phyloP scores from a whole-genome alignment of 1,140 invertebrate genomes.

The Lepidurus packardi region DNA sequence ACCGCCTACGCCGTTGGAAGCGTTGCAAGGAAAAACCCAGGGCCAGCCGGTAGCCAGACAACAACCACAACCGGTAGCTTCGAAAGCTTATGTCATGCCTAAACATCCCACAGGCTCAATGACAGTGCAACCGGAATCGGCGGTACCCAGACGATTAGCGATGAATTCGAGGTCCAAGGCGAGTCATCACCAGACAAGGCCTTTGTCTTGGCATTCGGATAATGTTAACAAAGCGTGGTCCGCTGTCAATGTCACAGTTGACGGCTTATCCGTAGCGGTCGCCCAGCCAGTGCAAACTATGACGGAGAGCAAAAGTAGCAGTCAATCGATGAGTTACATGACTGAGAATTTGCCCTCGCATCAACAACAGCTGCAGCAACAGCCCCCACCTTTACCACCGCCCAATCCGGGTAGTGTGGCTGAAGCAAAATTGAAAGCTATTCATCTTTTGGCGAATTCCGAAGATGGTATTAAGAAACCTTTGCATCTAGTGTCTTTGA shows the following conservation, averaged over 20 bases:
- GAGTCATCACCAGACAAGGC: conserved; percentile 32
- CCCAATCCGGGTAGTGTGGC: conserved; percentile 28
- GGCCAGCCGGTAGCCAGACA: conserved; percentile 27
- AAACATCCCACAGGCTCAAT: conserved; percentile 50
- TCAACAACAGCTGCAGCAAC: not conserved
- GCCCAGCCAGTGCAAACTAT: not conserved
- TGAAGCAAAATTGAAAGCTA: conserved; percentile 30
- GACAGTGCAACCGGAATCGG: conserved; percentile 26
- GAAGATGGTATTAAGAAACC: conserved; percentile 33
- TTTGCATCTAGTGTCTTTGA: conserved; percentile 30
- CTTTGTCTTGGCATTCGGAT: conserved; percentile 39
- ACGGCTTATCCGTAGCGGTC: not conserved
- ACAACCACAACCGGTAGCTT: not conserved
- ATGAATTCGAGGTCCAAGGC: conserved; percentile 2
- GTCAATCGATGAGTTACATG: conserved; percentile 25
- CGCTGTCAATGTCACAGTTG: conserved; percentile 16
- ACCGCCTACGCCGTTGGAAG: conserved; percentile 32
- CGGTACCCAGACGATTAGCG: not conserved
- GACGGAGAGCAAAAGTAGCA: not conserved
- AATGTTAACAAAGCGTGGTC: conserved; percentile 26
- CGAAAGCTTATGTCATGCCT: conserved; percentile 61
- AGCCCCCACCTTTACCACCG: conserved; percentile 22
- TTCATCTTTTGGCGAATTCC: conserved; percentile 29
- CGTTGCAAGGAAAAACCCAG: conserved; percentile 32
- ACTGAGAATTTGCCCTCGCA: conserved; percentile 5